These are phyloP conservation scores for Drosophila fungiperda DNA, from an alignment of 2,888 invertebrate species.

Conservation along the genomic window DNA sequence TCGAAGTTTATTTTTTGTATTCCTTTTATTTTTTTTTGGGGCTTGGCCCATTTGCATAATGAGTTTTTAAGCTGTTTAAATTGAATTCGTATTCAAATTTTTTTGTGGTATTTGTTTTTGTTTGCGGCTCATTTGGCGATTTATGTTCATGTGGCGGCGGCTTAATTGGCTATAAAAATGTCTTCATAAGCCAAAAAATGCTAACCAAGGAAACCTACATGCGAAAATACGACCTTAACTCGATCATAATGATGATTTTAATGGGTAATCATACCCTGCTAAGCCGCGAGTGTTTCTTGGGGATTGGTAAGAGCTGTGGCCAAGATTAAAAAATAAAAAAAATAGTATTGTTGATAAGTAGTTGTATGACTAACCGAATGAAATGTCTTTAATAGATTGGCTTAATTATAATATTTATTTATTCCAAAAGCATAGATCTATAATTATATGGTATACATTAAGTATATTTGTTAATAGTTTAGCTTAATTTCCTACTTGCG, in stretches of 20 bases:
- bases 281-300: neutral
- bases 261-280: constrained; percentile 27
- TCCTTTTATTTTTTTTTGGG: constrained; percentile 16
- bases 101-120: constrained; percentile 2
- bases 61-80: constrained; percentile 79
- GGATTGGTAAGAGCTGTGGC: neutral
- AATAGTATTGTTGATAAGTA: neutral
- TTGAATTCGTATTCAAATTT: constrained; percentile 59
- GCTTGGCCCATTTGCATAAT: constrained; percentile 75
- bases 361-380: neutral
- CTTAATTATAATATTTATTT: neutral
- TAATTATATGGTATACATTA: neutral
- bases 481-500: neutral
- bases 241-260: constrained; percentile 32
- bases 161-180: constrained; percentile 81
- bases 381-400: neutral
- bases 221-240: constrained; percentile 45
- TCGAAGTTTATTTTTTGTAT: constrained; percentile 13
- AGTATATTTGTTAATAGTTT: neutral
- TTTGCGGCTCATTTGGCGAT: constrained; percentile 45
- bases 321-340: neutral
- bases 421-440: neutral
- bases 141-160: constrained; percentile 68
- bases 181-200: constrained; percentile 66
- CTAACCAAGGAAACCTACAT: constrained; percentile 26